Evolutionary conservation across 64 coral and sea anemone species (phyloP).

Genomic region (Montipora foliosa): DNA sequence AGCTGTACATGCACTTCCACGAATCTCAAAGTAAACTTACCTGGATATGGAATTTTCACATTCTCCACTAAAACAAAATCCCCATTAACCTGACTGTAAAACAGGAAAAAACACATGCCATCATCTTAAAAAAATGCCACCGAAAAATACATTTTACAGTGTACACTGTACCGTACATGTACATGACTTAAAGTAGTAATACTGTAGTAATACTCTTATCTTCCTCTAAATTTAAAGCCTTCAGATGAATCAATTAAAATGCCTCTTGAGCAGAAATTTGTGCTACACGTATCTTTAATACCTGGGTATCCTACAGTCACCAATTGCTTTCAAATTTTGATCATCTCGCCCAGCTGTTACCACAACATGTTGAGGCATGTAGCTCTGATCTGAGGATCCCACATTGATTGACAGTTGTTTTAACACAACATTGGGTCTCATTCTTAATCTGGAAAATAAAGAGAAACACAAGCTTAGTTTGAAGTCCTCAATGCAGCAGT

Average conservation of each 20-base stretch:
- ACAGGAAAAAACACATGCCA: neutral
- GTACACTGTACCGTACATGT: too few relatives aligned
- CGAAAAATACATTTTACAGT: too few relatives aligned
- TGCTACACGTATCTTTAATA: neutral
- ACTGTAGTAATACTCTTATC: too few relatives aligned
- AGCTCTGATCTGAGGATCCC: constrained; percentile 95
- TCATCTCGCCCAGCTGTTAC: constrained; percentile 96
- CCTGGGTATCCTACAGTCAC: constrained; percentile 97
- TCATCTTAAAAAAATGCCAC: neutral
- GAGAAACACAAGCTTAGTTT: neutral
- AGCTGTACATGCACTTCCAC: too few relatives aligned
- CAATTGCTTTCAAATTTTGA: constrained; percentile 90
- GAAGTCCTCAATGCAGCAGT: neutral
- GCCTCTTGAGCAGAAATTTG: neutral
- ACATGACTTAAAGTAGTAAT: too few relatives aligned
- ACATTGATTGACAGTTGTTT: constrained; percentile 98
- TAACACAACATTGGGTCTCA: constrained; percentile 98
- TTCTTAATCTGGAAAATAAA: constrained; percentile 73
- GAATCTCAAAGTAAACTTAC: constrained; percentile 34
- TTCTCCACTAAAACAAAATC: constrained; percentile 94
- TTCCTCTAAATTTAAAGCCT: too few relatives aligned
- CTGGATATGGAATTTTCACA: constrained; percentile 97
- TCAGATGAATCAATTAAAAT: too few relatives aligned
- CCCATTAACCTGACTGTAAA: constrained; percentile 83
- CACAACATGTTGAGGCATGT: constrained; percentile 98